Base-by-base conservation (phyloP, 2,113 vertebrate species). In the Tretioscincus oriximinensis region DNA sequence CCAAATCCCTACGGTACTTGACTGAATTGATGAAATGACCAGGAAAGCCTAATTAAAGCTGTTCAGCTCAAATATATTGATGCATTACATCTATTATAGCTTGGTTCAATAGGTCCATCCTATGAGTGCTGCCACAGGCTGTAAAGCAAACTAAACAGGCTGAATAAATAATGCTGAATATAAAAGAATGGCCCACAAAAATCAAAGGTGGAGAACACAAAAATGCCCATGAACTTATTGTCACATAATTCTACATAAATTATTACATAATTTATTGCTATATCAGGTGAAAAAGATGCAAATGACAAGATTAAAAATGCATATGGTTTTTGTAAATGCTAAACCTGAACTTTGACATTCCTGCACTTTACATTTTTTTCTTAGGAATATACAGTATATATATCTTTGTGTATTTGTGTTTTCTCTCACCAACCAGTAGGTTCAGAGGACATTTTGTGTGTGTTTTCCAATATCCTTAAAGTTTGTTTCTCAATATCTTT, bases 1-100 rank as follows among this genome's bases (percentile, higher is more conserved):
- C 94, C 93, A 94, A 96, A 95, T 96, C 96, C 95, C 96, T 93
- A 68, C 81, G 94, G 95, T 95, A 92, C 92, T 93, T 88, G 88
- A 90, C 92, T 87, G 93, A 94, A 97, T 98, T 97, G 97, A 99
- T 97, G 96, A 97, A 99, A 99, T 96, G 96, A 97, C 97, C 89
- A 82, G 95, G 96, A 97, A 98, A 96, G 96, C 95, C 98, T 99
- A 99, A 99, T 99, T 99, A 99, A 99, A 98, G 96, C 96, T 97
- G 97, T 96, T 98, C 96, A 96, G 95, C 97, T 98, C 95, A 99
- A 99, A 97, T 93, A 94, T 98, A 99, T 99, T 99, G 98, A 99
- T 98, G 96, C 97, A 99, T 98, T 98, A 97, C 97, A 97, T 97
- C 97, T 97, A 98, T 98, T 99, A 97, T 87, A 82, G 94, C 94